Evolutionary conservation across 1,140 invertebrate genomes (phyloP).

Genomic region (Melanaphis sacchari): DNA sequence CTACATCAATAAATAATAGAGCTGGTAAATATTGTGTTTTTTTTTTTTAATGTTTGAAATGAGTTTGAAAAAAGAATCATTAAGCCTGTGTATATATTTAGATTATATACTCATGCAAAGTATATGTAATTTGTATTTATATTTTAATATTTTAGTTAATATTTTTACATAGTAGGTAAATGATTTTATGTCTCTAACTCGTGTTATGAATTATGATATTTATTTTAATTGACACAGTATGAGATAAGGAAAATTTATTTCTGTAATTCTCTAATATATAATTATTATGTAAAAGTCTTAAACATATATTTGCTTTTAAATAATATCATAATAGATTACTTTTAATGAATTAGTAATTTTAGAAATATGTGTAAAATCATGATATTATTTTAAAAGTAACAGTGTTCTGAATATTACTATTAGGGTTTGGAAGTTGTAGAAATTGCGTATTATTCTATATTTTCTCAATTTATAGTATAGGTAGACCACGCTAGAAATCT

Average conservation of each 20-base stretch:
- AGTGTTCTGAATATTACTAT: too few relatives aligned
- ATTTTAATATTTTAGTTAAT: neutral
- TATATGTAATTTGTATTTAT: too few relatives aligned
- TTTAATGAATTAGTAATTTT: neutral
- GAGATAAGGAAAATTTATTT: neutral
- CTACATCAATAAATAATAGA: neutral
- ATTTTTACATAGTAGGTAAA: neutral
- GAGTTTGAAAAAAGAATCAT: neutral
- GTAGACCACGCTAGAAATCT: too few relatives aligned
- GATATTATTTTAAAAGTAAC: neutral
- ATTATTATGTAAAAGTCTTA: too few relatives aligned
- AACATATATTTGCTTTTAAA: too few relatives aligned
- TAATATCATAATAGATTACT: neutral
- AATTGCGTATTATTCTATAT: too few relatives aligned
- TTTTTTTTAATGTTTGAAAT: neutral
- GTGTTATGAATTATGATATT: slow-evolving; percentile 3
- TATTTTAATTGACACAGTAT: neutral
- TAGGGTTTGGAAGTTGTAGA: too few relatives aligned
- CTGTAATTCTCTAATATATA: neutral
- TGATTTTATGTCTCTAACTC: neutral
- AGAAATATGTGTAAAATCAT: neutral
- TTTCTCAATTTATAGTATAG: too few relatives aligned
- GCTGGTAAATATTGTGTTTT: neutral
- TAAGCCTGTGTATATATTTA: neutral
- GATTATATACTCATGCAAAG: too few relatives aligned